Percentiles rank a stretch among this genome's conserved stretches.
phyloP scores from a whole-genome alignment of 2,113 vertebrate species.

The Lepisosteus oculatus region DNA sequence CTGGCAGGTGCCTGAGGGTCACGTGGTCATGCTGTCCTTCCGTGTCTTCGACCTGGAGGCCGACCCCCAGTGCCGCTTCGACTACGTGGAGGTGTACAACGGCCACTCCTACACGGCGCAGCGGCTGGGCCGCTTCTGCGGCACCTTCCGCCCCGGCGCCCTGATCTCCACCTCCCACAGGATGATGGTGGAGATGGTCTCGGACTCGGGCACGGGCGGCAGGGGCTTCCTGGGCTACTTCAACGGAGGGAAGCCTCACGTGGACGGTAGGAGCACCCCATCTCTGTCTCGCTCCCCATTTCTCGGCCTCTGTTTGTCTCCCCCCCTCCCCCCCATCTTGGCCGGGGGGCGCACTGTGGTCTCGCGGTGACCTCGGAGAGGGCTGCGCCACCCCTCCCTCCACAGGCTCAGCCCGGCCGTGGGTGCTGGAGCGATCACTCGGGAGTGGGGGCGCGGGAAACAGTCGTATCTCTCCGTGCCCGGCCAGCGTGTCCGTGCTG shows the following conservation, averaged over 20 bases:
- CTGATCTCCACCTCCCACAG: conserved; percentile 79
- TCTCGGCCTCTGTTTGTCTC: conserved; percentile 28
- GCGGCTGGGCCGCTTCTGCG: conserved; percentile 81
- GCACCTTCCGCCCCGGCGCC: conserved; percentile 83
- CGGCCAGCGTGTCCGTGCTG: too few relatives aligned
- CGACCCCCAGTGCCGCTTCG: conserved; percentile 80
- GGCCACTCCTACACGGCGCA: conserved; percentile 69
- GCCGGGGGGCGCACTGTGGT: too few relatives aligned
- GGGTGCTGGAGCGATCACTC: too few relatives aligned
- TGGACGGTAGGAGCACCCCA: conserved; percentile 62
- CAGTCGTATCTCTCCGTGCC: too few relatives aligned
- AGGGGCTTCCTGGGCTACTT: conserved; percentile 80
- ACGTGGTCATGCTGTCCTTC: conserved; percentile 84
- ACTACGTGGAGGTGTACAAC: conserved; percentile 80
- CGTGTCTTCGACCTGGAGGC: conserved; percentile 84
- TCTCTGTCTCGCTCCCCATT: neutral
- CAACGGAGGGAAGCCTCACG: conserved; percentile 72
- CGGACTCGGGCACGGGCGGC: conserved; percentile 70
- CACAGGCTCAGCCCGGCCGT: too few relatives aligned
- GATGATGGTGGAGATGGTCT: conserved; percentile 80
- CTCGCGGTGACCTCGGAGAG: too few relatives aligned
- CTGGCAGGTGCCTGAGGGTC: conserved; percentile 76
- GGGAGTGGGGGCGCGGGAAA: too few relatives aligned
- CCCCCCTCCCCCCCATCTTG: conserved; percentile 26
- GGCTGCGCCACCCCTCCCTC: too few relatives aligned